Evolutionary conservation across 37 sponge, comb jelly and placozoan genomes (phyloP), one percentile per base, ranked within the genome.

Genomic region (Spongia lamella): DNA sequence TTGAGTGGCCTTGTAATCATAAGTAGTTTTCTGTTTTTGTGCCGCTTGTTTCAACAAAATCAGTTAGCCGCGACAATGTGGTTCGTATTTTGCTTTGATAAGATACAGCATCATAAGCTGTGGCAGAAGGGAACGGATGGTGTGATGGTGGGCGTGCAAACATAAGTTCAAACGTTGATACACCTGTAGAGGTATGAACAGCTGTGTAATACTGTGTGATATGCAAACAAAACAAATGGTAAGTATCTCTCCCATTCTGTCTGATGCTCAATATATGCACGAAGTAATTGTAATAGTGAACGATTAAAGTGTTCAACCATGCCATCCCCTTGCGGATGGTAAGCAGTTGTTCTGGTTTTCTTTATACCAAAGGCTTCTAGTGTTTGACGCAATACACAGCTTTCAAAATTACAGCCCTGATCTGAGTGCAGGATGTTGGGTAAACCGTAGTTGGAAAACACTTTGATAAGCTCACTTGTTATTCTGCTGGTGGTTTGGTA

Each of bases 281-380:
- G 49, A 15, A 89, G 52, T 56, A 79, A 56, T 32, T 89, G 80
- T 0, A 83, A 56, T 0, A 89, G 57, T 24, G 75, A 68, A 6
- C 80, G 53, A 36, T 88, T 82, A 7, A 82, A 78, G 25, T 70
- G 29, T 56, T 88, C 89, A n/a, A 88, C 89, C 83, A 88, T 82
- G 15, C 88, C 79, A 77, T 84, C 79, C 22, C 73, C 72, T 72
- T 84, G 85, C 15, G 85, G 74, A 49, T 84, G 85, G 22, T 78
- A 78, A 29, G 76, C 76, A 34, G 77, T 75, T 1, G 56, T 80
- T 14, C 58, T 38, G 36, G 82, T 15, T 61, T 80, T 86, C 22
- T 43, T 49, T 5, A 89, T 38, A 1, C 84, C 89, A 60, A 89
- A 83, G 11, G 75, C 63, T 26, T 75, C 61, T 31, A 73, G 54